A percentile compares a stretch with the other conserved stretches of the same genome.
These are phyloP conservation scores for Phylloscopus trochilus DNA, from an alignment of 2,113 vertebrate species.

Conservation along the genomic window DNA sequence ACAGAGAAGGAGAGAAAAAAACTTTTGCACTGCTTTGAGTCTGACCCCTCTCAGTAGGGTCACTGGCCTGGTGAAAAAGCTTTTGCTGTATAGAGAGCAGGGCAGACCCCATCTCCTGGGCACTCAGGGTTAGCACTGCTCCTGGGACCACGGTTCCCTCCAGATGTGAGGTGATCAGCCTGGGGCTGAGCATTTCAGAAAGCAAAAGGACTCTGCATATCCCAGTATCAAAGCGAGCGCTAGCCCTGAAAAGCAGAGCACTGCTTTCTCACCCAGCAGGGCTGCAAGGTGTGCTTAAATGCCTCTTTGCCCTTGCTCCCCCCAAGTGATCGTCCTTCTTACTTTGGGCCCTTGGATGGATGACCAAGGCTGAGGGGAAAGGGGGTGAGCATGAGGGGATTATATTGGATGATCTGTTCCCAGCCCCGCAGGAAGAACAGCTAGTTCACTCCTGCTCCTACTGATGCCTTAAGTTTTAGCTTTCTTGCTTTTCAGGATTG, in stretches of 20 bases:
- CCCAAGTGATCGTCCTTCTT: not conserved
- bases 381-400: not conserved
- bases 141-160: not conserved
- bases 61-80: not conserved
- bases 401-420: not conserved
- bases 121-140: rapidly evolving
- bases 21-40: not conserved
- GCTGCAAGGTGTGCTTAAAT: rapidly evolving
- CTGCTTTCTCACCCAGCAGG: not conserved
- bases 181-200: not conserved
- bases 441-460: not conserved
- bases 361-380: not conserved
- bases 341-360: rapidly evolving
- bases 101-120: not conserved
- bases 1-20: not conserved
- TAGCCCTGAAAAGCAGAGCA: not conserved
- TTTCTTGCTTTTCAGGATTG: too few species aligned
- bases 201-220: not conserved
- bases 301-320: not conserved
- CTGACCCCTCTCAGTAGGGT: not conserved
- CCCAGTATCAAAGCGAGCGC: not conserved
- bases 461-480: too few species aligned
- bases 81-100: not conserved
- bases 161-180: not conserved
- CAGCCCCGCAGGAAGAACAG: not conserved